Evolutionary conservation across 2,113 vertebrate species (phyloP).

Genomic region (Cranoglanis bouderius): DNA sequence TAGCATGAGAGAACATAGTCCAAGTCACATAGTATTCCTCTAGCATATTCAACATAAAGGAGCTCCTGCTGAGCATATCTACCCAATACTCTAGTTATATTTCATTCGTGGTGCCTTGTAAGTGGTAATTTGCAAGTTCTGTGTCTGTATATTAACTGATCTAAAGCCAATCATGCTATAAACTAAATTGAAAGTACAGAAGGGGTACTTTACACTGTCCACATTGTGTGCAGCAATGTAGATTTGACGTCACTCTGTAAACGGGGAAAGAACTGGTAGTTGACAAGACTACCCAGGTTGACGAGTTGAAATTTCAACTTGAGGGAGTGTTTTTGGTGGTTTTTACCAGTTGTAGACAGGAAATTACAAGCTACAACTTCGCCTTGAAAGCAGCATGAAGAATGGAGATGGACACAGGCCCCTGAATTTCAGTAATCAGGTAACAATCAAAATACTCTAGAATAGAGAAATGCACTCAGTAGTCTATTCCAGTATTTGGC

Average conservation of each 20-base stretch:
- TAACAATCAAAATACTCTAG: not conserved
- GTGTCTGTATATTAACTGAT: not conserved
- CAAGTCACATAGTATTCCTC: not conserved
- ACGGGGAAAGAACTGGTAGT: not conserved
- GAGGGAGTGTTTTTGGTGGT: not conserved
- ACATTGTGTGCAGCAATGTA: not conserved
- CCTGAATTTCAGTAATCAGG: not conserved
- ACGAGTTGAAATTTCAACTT: not conserved
- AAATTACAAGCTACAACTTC: not conserved
- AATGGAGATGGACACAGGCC: not conserved
- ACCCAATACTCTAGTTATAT: not conserved
- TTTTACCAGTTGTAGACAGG: not conserved
- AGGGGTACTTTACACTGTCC: not conserved
- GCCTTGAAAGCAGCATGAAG: not conserved
- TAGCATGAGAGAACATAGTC: not conserved
- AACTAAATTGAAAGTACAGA: not conserved
- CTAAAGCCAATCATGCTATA: not conserved
- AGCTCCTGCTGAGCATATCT: not conserved
- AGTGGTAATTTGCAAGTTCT: not conserved
- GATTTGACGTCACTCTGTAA: not conserved
- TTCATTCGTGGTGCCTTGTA: not conserved
- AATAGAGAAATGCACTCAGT: not conserved
- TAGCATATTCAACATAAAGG: not conserved
- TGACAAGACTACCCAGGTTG: not conserved
- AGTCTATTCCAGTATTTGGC: not conserved